Evolutionary conservation across 2,888 invertebrate species (phyloP).

Genomic region (Dichetophora obliterata): DNA sequence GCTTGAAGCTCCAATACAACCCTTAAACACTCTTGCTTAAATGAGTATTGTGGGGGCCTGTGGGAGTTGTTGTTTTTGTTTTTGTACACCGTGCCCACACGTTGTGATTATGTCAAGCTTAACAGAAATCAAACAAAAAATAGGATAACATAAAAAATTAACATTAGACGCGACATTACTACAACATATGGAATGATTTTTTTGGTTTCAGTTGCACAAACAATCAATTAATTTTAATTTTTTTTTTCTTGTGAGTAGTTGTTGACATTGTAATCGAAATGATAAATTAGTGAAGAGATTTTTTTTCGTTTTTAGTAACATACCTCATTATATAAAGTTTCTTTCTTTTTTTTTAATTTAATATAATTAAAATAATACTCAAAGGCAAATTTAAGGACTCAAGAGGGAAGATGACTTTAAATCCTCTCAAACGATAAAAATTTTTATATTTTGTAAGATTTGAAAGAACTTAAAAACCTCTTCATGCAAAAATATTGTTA

Average conservation of each 20-base stretch:
- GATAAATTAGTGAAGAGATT: background rate
- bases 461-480: too few species aligned
- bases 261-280: slow-evolving; percentile 8
- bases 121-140: background rate
- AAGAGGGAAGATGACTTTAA: too few species aligned
- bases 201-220: slow-evolving; percentile 7
- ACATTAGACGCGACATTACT: slow-evolving; percentile 23
- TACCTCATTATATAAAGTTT: too few species aligned
- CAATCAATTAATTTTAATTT: background rate
- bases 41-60: background rate
- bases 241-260: background rate
- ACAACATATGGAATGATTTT: background rate
- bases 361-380: too few species aligned
- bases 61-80: background rate
- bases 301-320: too few species aligned
- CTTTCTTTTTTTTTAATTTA: too few species aligned
- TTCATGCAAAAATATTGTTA: too few species aligned
- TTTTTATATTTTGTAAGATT: too few species aligned
- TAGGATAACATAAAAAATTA: background rate
- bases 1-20: background rate
- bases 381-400: too few species aligned
- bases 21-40: background rate
- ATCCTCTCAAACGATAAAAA: too few species aligned
- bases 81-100: background rate
- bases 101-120: slow-evolving; percentile 31